Percentiles rank a stretch among this genome's conserved stretches.
Evolutionary conservation across 2,888 invertebrate genomes (phyloP).

Genomic region (Eristalis intricaria): DNA sequence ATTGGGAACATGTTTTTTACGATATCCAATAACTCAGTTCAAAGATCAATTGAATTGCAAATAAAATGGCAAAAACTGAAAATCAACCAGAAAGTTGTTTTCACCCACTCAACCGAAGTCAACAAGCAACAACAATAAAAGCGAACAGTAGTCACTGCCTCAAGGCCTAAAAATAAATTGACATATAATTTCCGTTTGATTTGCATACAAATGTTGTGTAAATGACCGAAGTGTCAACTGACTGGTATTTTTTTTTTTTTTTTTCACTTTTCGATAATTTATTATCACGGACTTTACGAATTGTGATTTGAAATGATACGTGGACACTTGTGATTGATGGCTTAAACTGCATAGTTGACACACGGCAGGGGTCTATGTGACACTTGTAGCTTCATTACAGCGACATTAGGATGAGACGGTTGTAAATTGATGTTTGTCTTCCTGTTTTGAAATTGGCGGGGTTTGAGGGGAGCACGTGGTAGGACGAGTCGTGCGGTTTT

Average conservation of each 20-base stretch:
- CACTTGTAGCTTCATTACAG: neutral
- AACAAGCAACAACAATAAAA: neutral
- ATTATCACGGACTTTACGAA: neutral
- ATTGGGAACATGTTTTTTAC: neutral
- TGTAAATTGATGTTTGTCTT: neutral
- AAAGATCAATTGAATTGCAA: neutral
- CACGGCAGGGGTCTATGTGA: neutral
- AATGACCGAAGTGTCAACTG: constrained; percentile 3
- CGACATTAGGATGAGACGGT: neutral
- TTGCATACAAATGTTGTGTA: constrained; percentile 18
- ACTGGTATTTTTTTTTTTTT: neutral
- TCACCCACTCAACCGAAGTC: neutral
- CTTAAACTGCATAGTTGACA: neutral
- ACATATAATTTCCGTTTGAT: constrained; percentile 5
- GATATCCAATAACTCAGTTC: neutral
- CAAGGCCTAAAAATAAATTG: neutral
- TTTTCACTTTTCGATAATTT: neutral
- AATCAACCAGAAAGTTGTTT: neutral
- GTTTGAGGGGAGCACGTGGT: neutral
- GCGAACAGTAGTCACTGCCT: neutral
- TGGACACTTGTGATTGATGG: constrained; percentile 20
- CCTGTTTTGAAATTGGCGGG: neutral
- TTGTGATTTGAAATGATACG: neutral
- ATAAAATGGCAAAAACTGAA: neutral
- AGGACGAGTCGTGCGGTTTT: too few species aligned